A percentile compares a stretch with the other conserved stretches of the same genome.
Evolutionary conservation across 2,797 vertebrate genomes (phyloP).

Genomic region (Vipera ursinii): DNA sequence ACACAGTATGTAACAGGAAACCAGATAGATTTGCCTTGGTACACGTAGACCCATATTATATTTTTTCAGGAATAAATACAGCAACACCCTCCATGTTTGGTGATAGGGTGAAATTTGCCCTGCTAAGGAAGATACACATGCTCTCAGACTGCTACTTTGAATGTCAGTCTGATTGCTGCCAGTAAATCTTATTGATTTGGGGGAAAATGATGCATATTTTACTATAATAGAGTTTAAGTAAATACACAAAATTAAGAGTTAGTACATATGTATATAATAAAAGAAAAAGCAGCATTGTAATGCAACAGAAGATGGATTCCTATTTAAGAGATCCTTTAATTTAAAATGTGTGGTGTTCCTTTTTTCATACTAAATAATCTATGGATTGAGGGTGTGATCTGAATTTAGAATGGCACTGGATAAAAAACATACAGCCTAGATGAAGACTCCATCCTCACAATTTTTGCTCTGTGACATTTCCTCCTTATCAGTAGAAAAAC

Average conservation of each 20-base stretch:
- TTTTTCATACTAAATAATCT: slow-evolving; percentile 65
- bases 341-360: slow-evolving; percentile 76
- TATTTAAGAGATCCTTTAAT: slow-evolving; percentile 80
- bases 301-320: slow-evolving; percentile 73
- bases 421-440: slow-evolving; percentile 13
- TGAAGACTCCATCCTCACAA: slow-evolving; percentile 11
- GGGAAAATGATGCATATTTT: slow-evolving; percentile 75
- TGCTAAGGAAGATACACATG: slow-evolving; percentile 55
- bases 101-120: slow-evolving; percentile 46
- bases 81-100: slow-evolving; percentile 37
- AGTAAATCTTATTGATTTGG: slow-evolving; percentile 65
- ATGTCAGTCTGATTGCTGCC: slow-evolving; percentile 66
- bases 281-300: slow-evolving; percentile 74
- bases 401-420: slow-evolving; percentile 17
- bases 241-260: slow-evolving; percentile 76
- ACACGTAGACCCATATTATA: slow-evolving; percentile 56
- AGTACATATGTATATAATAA: slow-evolving; percentile 79
- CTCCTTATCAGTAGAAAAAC: slow-evolving; percentile 40
- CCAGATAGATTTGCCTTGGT: slow-evolving; percentile 55
- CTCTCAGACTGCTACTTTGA: slow-evolving; percentile 59
- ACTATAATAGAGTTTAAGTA: slow-evolving; percentile 79
- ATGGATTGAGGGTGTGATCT: slow-evolving; percentile 61
- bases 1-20: slow-evolving; percentile 48
- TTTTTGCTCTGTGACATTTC: slow-evolving; percentile 23
- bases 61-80: slow-evolving; percentile 59